Evolutionary conservation across 2,888 invertebrate species (phyloP), one percentile per base, ranked within the genome.

Genomic region (Gerris lacustris): DNA sequence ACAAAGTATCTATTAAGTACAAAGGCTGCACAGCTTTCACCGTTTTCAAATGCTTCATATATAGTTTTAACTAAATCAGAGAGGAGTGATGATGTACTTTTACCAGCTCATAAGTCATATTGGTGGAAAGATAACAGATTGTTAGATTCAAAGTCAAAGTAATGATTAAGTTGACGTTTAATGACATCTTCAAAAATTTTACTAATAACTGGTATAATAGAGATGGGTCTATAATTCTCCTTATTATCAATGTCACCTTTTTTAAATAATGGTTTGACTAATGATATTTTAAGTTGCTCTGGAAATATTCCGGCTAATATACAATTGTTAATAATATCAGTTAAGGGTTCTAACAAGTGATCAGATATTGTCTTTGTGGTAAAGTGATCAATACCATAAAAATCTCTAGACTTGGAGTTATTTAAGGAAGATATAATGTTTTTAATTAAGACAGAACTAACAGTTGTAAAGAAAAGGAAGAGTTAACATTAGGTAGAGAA

Each of bases 201-300:
- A 15, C 55, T 55, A 11, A 55, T 55, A 55, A 55, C 55, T 55
- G 55, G 55, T 5, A 55, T 55, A 15, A 55, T 55, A 9, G 55
- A 55, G 15, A 55, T 55, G 15, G 55, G 55, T 15, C 55, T 55
- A 15, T 55, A 55, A 15, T 55, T 55, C 15, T 55, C 55, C 55
- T 11, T 55, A 15, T 55, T 55, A 55, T 55, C 15, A 9, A 55
- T 15, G 55, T 55, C 55, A 55, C 55, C 2, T 55, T 55, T 55
- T 55, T 55, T 55, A 55, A 55, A 55, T 15, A 55, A 55, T 55
- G 55, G 55, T 15, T 55, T 55, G 15, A 55, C 55, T 15, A 55
- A 55, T 55, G 55, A 55, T 11, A 55, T 55, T 55, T 55, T 55
- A 55, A 55, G 55, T 55, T 55, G 55, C 15, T 55, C 55, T 55